These are phyloP conservation scores for Saimiri boliviensis DNA, from an alignment of 2,113 vertebrate genomes.

Conservation along the genomic window DNA sequence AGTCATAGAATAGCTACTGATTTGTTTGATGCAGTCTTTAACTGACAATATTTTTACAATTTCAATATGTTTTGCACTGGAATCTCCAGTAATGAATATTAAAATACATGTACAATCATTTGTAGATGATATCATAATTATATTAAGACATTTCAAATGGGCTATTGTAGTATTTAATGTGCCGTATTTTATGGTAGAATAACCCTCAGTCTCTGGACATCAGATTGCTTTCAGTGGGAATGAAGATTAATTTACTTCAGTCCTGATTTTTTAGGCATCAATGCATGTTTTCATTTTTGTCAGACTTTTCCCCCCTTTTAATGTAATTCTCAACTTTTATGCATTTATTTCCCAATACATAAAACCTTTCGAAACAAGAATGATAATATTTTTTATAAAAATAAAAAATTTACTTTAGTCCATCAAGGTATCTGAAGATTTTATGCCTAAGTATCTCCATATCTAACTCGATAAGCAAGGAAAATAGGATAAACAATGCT, in stretches of 20 bases:
- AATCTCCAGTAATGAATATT: conserved; percentile 36
- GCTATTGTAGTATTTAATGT: conserved; percentile 67
- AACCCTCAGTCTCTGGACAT: conserved; percentile 70
- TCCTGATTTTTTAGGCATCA: conserved; percentile 76
- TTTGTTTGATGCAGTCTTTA: conserved; percentile 67
- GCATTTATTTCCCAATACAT: not conserved
- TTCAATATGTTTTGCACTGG: conserved; percentile 9
- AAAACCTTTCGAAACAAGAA: not conserved
- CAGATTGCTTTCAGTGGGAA: conserved; percentile 69
- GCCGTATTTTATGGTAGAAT: conserved; percentile 73
- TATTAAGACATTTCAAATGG: conserved; percentile 57
- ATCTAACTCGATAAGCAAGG: not conserved
- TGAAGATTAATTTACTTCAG: conserved; percentile 79
- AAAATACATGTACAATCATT: not conserved
- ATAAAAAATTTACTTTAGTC: not conserved
- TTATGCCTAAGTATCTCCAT: not conserved
- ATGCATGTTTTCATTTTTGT: conserved; percentile 39
- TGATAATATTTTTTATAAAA: not conserved
- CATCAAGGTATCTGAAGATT: conserved; percentile 9
- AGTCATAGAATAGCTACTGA: conserved; percentile 48
- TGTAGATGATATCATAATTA: conserved; percentile 55
- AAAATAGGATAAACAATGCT: not conserved
- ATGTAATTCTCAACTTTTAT: conserved; percentile 24
- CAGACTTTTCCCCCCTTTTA: not conserved
- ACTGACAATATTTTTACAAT: conserved; percentile 55